Evolutionary conservation across 2,797 vertebrate genomes (phyloP).

Genomic region (Lithobates pipiens): DNA sequence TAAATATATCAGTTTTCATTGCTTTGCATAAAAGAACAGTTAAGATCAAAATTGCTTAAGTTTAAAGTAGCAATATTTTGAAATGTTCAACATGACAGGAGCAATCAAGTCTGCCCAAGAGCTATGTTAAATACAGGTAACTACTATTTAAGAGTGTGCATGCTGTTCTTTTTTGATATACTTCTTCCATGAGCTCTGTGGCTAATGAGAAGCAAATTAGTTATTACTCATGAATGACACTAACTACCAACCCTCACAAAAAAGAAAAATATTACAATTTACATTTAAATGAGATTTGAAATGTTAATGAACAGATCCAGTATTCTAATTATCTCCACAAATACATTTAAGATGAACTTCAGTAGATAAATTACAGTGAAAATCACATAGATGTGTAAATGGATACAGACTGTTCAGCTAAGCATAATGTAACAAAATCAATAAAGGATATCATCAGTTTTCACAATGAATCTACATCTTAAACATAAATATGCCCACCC

Average conservation of each 20-base stretch:
- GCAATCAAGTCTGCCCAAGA: conserved; percentile 63
- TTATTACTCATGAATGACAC: conserved; percentile 82
- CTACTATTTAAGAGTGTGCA: conserved; percentile 65
- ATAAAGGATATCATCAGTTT: background rate
- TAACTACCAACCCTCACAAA: conserved; percentile 77
- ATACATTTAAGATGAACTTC: conserved; percentile 78
- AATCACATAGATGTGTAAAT: conserved; percentile 58
- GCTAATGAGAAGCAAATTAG: conserved; percentile 79
- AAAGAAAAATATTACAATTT: conserved; percentile 83
- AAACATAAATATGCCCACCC: background rate
- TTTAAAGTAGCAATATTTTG: conserved; percentile 62
- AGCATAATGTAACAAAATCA: conserved; percentile 15
- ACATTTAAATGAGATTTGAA: conserved; percentile 86
- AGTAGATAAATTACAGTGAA: conserved; percentile 70
- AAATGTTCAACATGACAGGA: conserved; percentile 66
- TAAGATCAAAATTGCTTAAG: background rate
- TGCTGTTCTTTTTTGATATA: conserved; percentile 71
- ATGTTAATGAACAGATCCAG: conserved; percentile 81
- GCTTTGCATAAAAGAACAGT: conserved; percentile 9
- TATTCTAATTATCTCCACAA: conserved; percentile 82
- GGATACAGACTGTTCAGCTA: conserved; percentile 41
- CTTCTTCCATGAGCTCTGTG: conserved; percentile 70
- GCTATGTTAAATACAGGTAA: conserved; percentile 66
- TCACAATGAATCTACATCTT: background rate
- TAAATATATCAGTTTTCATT: background rate